phyloP scores from a whole-genome alignment of 2,113 vertebrate species.

The Thermophis baileyi region DNA sequence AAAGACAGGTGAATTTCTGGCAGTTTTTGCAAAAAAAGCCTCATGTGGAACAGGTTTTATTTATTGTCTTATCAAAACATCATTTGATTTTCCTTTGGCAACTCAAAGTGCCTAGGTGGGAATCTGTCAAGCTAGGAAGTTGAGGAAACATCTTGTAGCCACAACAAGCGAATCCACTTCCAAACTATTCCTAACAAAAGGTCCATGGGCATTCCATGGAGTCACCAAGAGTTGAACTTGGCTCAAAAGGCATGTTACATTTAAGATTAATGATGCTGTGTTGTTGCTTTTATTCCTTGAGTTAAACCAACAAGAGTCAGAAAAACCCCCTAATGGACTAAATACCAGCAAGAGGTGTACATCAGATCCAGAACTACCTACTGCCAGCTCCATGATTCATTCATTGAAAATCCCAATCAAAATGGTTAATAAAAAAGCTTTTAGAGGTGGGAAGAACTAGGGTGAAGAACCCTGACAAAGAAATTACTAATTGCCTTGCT shows the following conservation, averaged over 20 bases:
- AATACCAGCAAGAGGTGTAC: neutral
- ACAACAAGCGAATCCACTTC: neutral
- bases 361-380: neutral
- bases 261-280: neutral
- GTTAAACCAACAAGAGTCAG: neutral
- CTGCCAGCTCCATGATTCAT: neutral
- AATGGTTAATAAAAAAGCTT: neutral
- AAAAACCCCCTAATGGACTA: neutral
- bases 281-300: neutral
- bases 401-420: neutral
- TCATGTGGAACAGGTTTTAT: neutral
- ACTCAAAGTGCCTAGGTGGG: neutral
- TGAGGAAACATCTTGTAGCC: neutral
- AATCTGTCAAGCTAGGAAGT: neutral
- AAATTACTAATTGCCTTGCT: neutral
- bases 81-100: neutral
- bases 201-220: neutral
- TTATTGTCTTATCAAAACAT: neutral
- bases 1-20: neutral
- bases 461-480: too few relatives aligned
- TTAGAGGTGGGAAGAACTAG: neutral
- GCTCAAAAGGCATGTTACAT: neutral
- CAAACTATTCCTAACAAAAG: neutral
- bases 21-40: neutral
- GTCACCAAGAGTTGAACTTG: neutral